Conservation (phyloP, 2,888 invertebrate genomes). For the Hirtodrosophila histrioides region DNA sequence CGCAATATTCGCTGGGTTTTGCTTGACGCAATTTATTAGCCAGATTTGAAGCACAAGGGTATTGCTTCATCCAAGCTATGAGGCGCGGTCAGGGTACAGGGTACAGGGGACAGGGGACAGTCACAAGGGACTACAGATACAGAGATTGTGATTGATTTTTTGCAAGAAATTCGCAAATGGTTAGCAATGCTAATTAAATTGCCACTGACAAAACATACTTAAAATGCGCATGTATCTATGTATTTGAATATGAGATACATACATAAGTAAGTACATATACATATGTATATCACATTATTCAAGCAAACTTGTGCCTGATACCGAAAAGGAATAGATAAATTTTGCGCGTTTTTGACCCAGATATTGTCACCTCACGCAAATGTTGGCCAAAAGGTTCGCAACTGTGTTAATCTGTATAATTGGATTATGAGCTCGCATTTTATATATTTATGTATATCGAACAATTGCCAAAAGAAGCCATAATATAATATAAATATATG, state of each 20-base stretch:
- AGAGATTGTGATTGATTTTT: slow-evolving; percentile 48
- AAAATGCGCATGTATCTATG: slow-evolving; percentile 12
- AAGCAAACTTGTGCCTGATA: slow-evolving; percentile 26
- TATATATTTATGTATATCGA: slow-evolving; percentile 2
- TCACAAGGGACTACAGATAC: not conserved
- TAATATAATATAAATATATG: slow-evolving; percentile 15
- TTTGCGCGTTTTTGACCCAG: slow-evolving; percentile 62
- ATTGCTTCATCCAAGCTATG: slow-evolving; percentile 43
- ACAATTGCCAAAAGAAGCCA: slow-evolving; percentile 1
- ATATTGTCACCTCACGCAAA: slow-evolving; percentile 24
- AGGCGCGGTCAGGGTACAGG: not conserved
- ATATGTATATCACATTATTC: slow-evolving; percentile 29
- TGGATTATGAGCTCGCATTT: slow-evolving; percentile 20
- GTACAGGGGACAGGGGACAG: not conserved
- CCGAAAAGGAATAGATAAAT: slow-evolving; percentile 51
- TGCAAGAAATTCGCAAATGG: slow-evolving; percentile 52
- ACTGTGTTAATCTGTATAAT: slow-evolving; percentile 24
- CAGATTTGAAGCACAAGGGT: slow-evolving; percentile 64
- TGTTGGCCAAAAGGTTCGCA: slow-evolving; percentile 23
- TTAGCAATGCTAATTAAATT: slow-evolving; percentile 64
- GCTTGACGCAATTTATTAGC: slow-evolving; percentile 64
- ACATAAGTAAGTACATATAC: not conserved
- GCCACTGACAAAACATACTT: slow-evolving; percentile 28
- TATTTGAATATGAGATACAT: slow-evolving; percentile 2
- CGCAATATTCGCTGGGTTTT: slow-evolving; percentile 52